Evolutionary conservation across 2,113 vertebrate genomes (phyloP), one percentile per base, ranked within the genome.

Genomic region (Strix aluco): DNA sequence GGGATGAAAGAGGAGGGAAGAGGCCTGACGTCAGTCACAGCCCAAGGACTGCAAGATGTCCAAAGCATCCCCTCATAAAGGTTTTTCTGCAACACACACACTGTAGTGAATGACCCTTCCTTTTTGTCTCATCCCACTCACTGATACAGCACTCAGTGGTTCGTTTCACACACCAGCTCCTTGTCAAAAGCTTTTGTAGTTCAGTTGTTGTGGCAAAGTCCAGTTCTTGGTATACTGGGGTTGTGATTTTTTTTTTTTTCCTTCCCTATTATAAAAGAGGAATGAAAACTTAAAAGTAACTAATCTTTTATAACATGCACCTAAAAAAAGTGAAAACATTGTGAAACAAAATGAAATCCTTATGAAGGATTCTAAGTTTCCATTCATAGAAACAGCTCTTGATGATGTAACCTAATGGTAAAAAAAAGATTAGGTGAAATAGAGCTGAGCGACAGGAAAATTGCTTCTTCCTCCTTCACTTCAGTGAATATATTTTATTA

Each of bases 1-100:
- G 79, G 94, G 93, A 91, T 94, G 94, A 95, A 81, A 84, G 81
- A 95, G 63, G 63, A 94, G 81, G 59, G 54, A 65, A 92, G 87
- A 92, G 55, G 25, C 30, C 59, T 88, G 92, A 69, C 30, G 46
- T 90, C 89, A 96, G 72, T 63, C 54, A 19, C 62, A 65, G 77
- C 65, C 79, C 34, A 49, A 65, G 69, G 87, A 36, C 58, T 82
- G 46, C 6, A 15, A 51, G 40, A 26, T 66, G 83, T 74, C 81
- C 62, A 46, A 2, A 80, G 55, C 23, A 49, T 82, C 61, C 57
- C 63, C 38, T 61, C 77, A 77, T 54, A 19, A 11, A 46, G 55
- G 19, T 84, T 87, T 84, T 75, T 74, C 77, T 79, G 59, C 66
- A 44, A 10, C 17, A 8, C 19, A 8, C 19, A 11, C 21, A 3